Conservation (phyloP, 2,113 vertebrate genomes). For the Chloropsis hardwickii region DNA sequence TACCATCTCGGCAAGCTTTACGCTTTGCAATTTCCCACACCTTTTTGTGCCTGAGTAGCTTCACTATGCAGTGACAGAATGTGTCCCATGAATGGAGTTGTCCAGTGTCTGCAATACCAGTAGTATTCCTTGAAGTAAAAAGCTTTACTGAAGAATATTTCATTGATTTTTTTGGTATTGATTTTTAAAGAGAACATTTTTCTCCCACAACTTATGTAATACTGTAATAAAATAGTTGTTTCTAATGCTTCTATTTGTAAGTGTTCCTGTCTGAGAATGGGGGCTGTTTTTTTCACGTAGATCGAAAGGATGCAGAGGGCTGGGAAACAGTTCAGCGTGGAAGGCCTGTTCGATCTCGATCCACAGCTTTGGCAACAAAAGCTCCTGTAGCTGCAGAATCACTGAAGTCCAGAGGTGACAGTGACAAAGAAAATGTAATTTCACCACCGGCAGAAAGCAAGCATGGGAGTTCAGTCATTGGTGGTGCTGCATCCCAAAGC, state of each 20-base stretch:
- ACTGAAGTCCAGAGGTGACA: conserved; percentile 75
- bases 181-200: background rate
- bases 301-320: conserved; percentile 90
- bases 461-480: background rate
- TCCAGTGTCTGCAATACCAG: background rate
- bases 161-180: background rate
- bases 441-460: conserved; percentile 37
- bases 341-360: conserved; percentile 87
- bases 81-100: background rate
- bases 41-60: background rate
- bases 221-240: background rate
- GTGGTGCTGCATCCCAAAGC: background rate
- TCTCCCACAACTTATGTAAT: background rate
- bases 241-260: background rate
- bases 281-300: conserved; percentile 51
- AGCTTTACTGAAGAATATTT: background rate
- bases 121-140: background rate
- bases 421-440: conserved; percentile 76
- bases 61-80: background rate
- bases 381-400: conserved; percentile 68
- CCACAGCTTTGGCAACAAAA: conserved; percentile 79
- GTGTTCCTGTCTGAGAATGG: background rate
- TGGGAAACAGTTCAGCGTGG: conserved; percentile 98
- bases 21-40: background rate
- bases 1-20: background rate